phyloP scores from a whole-genome alignment of 2,888 invertebrate genomes.

The Silvanus unidentatus region DNA sequence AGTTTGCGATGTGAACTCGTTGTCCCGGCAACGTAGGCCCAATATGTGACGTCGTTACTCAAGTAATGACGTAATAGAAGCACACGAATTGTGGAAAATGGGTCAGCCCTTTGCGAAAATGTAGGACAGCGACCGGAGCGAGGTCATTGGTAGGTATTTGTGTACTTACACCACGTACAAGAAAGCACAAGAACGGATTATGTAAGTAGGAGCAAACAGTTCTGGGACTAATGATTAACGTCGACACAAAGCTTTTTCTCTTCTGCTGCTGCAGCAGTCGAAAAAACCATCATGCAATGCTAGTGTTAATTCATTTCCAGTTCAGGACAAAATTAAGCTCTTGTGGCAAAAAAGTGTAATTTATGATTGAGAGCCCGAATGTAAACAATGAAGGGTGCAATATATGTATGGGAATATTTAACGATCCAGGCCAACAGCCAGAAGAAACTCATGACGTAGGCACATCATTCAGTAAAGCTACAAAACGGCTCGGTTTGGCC shows the following conservation, averaged over 20 bases:
- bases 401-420: background rate
- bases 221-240: no score
- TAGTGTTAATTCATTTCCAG: no score
- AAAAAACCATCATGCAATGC: no score
- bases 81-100: constrained; percentile 18
- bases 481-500: constrained; percentile 11
- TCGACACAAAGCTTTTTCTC: no score
- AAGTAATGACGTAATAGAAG: constrained; percentile 21
- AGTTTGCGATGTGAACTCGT: background rate
- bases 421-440: constrained; percentile 2
- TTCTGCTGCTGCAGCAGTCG: no score
- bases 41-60: constrained; percentile 1
- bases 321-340: no score
- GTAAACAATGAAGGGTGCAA: no score
- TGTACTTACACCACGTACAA: background rate
- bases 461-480: constrained; percentile 15
- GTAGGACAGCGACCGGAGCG: constrained; percentile 33
- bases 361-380: no score
- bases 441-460: constrained; percentile 13
- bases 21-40: constrained; percentile 4
- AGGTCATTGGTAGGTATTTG: constrained; percentile 28
- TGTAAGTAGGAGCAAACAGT: no score
- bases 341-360: no score
- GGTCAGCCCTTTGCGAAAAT: constrained; percentile 21
- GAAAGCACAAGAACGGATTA: no score